phyloP scores from a whole-genome alignment of 2,888 invertebrate genomes.

The Drosophila villosipedis region DNA sequence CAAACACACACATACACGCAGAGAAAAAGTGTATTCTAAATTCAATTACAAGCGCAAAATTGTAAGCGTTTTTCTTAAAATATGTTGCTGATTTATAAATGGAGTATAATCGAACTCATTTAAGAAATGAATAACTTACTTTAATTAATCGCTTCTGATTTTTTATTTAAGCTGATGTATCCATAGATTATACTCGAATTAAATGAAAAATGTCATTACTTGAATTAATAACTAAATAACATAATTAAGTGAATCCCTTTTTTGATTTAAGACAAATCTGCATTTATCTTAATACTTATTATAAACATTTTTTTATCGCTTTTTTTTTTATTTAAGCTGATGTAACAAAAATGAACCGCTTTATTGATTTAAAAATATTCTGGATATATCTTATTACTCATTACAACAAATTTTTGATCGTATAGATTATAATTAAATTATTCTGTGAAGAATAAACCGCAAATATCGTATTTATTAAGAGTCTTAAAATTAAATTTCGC shows the following conservation, averaged over 20 bases:
- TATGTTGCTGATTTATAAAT: background rate
- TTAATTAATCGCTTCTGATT: too few relatives aligned
- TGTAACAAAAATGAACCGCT: too few relatives aligned
- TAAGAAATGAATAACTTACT: background rate
- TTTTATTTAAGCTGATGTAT: too few relatives aligned
- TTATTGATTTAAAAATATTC: too few relatives aligned
- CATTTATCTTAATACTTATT: background rate
- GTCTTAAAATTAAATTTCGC: background rate
- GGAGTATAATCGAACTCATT: background rate
- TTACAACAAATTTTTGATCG: too few relatives aligned
- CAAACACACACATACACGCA: constrained; percentile 23
- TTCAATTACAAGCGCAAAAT: background rate
- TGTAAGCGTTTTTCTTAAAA: background rate
- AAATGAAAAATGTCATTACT: too few relatives aligned
- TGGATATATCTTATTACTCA: background rate
- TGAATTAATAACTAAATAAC: too few relatives aligned
- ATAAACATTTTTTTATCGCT: too few relatives aligned
- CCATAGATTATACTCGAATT: too few relatives aligned
- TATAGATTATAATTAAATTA: too few relatives aligned
- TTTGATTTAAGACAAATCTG: background rate
- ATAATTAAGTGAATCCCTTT: background rate
- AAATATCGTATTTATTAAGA: background rate
- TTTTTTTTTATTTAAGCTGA: background rate
- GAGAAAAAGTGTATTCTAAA: background rate
- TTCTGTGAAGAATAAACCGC: background rate